Conservation (phyloP, 2,888 invertebrate genomes). For the Leucophenga montana region DNA sequence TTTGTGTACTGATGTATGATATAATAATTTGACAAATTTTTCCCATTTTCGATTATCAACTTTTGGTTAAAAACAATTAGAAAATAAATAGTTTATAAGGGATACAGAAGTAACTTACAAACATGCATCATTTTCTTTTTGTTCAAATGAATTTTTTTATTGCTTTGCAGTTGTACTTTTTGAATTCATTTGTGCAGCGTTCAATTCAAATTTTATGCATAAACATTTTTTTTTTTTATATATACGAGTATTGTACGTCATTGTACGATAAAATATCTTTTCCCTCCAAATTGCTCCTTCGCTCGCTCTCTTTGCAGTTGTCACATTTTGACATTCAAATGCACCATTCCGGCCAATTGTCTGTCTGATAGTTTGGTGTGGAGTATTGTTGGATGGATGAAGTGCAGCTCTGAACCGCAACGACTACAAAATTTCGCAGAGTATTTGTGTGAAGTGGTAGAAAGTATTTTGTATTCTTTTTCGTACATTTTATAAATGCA, state of each 20-base stretch:
- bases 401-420: background rate
- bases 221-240: too few species aligned
- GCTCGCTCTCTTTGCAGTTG: background rate
- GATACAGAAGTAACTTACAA: too few species aligned
- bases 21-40: too few species aligned
- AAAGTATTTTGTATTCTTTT: background rate
- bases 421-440: constrained; percentile 14
- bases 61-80: too few species aligned
- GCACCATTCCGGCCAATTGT: constrained; percentile 1
- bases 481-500: constrained; percentile 3
- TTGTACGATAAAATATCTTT: background rate
- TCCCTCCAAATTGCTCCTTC: background rate
- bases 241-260: background rate
- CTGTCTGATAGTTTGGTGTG: background rate
- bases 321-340: constrained; percentile 21
- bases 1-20: too few species aligned
- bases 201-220: constrained; percentile 10
- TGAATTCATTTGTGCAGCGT: background rate
- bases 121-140: too few species aligned
- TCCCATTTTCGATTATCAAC: too few species aligned
- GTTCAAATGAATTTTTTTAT: background rate
- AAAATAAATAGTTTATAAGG: too few species aligned
- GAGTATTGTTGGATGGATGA: background rate
- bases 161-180: background rate
- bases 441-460: background rate